A percentile compares a stretch with the other conserved stretches of the same genome.
phyloP scores from a whole-genome alignment of 2,888 invertebrate genomes.

The Epistrophe eligans region DNA sequence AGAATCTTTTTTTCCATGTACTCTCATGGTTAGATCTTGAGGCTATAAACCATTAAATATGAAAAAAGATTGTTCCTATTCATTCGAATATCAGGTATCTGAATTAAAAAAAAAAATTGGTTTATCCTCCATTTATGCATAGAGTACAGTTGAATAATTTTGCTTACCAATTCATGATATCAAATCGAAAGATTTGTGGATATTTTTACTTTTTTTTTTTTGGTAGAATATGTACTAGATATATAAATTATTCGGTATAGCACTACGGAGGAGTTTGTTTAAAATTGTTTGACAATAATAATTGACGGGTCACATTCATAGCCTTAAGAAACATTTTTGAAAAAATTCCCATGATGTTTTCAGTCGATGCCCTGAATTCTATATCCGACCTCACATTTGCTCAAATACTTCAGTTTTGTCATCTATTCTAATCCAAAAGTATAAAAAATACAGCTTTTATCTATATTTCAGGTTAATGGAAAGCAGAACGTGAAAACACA shows the following conservation, averaged over 20 bases:
- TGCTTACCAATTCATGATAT: constrained; percentile 30
- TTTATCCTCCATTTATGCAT: constrained; percentile 34
- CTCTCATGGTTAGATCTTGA: constrained; percentile 20
- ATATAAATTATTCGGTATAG: neutral
- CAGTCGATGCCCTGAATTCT: too few species aligned
- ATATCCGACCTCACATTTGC: too few species aligned
- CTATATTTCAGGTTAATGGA: too few species aligned
- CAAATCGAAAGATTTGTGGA: constrained; percentile 14
- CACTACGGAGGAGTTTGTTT: neutral
- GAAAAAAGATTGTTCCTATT: constrained; percentile 36
- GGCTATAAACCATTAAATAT: constrained; percentile 39
- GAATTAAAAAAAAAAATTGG: constrained; percentile 22
- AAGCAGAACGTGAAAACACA: too few species aligned
- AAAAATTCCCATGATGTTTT: too few species aligned
- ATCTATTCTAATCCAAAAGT: neutral
- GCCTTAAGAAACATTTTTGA: too few species aligned
- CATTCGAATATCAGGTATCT: neutral
- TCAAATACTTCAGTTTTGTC: neutral
- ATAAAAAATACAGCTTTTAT: too few species aligned
- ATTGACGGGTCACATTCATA: neutral
- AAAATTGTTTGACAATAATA: neutral
- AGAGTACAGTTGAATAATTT: constrained; percentile 31
- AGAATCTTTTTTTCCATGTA: neutral
- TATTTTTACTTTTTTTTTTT: neutral
- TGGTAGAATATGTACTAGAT: neutral